Percentiles rank a stretch among this genome's conserved stretches.
Evolutionary conservation across 2,113 vertebrate species (phyloP).

Genomic region (Apistogramma diplotaenia): DNA sequence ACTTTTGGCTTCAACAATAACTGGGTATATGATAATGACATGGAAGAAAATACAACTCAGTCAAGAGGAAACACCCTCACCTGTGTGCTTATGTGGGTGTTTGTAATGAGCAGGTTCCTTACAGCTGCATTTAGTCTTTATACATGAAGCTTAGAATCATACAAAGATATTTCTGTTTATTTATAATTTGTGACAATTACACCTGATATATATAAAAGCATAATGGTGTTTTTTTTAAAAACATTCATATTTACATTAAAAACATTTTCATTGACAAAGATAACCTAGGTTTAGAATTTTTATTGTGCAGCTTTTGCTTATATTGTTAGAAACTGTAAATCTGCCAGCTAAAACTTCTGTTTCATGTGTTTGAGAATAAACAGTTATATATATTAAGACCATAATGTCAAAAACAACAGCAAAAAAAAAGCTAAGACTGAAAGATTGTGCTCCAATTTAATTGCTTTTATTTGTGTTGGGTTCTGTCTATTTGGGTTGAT

Average conservation of each 20-base stretch:
- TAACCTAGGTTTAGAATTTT: not conserved
- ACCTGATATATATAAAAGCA: not conserved
- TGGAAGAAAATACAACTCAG: not conserved
- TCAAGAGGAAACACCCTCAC: not conserved
- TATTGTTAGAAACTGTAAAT: not conserved
- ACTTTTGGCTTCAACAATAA: not conserved
- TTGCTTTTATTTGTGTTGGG: not conserved
- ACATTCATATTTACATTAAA: not conserved
- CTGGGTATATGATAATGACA: not conserved
- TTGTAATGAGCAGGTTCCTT: not conserved
- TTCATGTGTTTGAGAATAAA: not conserved
- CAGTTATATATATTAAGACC: too few species aligned
- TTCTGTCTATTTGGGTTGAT: not conserved
- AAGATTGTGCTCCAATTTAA: not conserved
- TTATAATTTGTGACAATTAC: not conserved
- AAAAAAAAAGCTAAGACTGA: not conserved
- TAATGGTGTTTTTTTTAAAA: too few species aligned
- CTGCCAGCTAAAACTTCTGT: not conserved
- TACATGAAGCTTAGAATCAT: not conserved
- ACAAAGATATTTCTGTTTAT: not conserved
- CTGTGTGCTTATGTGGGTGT: not conserved
- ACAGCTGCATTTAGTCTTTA: not conserved
- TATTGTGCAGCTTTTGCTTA: not conserved
- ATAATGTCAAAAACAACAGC: not conserved
- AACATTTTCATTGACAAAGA: not conserved